Evolutionary conservation across 2,888 invertebrate genomes (phyloP), one percentile per base, ranked within the genome.

Genomic region (Cyaniris semiargus): DNA sequence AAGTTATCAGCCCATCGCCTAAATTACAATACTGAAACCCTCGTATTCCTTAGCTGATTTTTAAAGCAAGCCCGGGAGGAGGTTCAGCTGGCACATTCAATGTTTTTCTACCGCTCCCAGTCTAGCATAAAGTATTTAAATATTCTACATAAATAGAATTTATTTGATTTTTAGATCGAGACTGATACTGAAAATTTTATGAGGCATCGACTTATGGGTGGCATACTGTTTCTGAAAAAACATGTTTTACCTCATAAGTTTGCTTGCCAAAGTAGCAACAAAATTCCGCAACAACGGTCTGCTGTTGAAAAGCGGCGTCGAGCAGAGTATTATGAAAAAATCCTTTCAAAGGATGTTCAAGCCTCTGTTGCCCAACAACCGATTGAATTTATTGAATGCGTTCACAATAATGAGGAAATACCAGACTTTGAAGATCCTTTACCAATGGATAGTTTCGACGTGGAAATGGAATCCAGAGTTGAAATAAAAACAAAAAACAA

Each of bases 111-210:
- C 15, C 15, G 48, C 48, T 48, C 48, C 48, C 48, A 48, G 48
- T 48, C 48, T 48, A 48, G 48, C 48, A 48, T 48, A 48, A 48
- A 48, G 48, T 48, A 48, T 48, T 48, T 15, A 48, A 48, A 48
- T 53, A 53, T 53, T 53, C 53, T 53, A 53, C 53, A 4, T 27
- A 70, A 70, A 70, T 8, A 70, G 23, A 27, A 15, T 70, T 21
- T 27, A 70, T 70, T 70, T 70, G 23, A 70, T 70, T 70, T 70
- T 70, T 70, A 70, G 70, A 31, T 70, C 70, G 70, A 70, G 70
- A 70, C 23, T 31, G 70, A 70, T 31, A 70, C 70, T 70, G 23
- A 70, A 70, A 70, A 70, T 31, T 70, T 13, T 70, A 70, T 70
- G 70, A 70, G 23, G 31, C 70, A 70, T 70, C 70, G 70, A 70